These are phyloP conservation scores for Calameuta pallipes DNA, from an alignment of 2,888 invertebrate species.

Conservation along the genomic window DNA sequence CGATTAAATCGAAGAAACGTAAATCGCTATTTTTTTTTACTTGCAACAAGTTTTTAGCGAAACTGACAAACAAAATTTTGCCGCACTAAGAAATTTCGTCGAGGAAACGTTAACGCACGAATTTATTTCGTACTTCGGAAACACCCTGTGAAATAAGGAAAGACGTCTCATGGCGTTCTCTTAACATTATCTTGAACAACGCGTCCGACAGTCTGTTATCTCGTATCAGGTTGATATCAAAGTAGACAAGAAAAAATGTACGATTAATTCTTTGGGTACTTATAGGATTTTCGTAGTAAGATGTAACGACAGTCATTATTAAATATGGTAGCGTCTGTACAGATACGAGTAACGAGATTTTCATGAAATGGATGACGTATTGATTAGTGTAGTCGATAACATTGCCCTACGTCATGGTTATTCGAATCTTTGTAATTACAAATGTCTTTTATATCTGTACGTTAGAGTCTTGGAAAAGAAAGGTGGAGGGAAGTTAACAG, in stretches of 20 bases:
- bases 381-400: neutral
- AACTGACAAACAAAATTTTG: too few relatives aligned
- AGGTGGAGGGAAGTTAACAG: too few relatives aligned
- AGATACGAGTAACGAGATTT: neutral
- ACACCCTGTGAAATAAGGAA: neutral
- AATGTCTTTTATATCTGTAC: too few relatives aligned
- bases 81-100: too few relatives aligned
- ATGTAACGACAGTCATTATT: neutral
- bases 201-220: neutral
- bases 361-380: neutral
- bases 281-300: neutral
- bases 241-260: neutral
- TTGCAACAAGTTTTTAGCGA: too few relatives aligned
- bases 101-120: too few relatives aligned
- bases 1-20: too few relatives aligned
- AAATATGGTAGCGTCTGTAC: neutral
- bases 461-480: neutral
- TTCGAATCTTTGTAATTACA: too few relatives aligned
- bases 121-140: neutral
- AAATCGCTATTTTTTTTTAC: too few relatives aligned
- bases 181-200: neutral
- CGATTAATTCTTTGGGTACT: neutral
- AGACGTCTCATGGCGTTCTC: neutral
- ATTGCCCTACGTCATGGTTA: neutral
- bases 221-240: constrained; percentile 1